Evolutionary conservation across 2,797 vertebrate genomes (phyloP), one percentile per base, ranked within the genome.

Genomic region (Thaleichthys pacificus): DNA sequence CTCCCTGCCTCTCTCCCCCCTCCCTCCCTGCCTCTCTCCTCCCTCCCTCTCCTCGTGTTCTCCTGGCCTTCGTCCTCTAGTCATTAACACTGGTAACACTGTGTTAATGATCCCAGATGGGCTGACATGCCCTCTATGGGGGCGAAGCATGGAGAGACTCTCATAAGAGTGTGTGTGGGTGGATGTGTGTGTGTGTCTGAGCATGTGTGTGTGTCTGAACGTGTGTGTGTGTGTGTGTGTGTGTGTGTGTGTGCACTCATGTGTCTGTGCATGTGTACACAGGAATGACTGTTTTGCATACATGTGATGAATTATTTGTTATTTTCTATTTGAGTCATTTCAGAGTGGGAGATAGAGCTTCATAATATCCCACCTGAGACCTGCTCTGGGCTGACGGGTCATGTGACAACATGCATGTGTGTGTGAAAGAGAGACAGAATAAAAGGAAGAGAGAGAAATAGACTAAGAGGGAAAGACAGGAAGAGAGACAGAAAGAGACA

Each of bases 91-190:
- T 79, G 90, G 91, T 90, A 90, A 79, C 87, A 87, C 84, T 79
- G 90, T 84, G 88, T 88, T 88, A 91, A 89, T 91, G 88, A 91
- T 91, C 89, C 89, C 91, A 92, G 91, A 91, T 91, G 91, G 91
- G 88, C 89, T 88, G 89, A 91, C 85, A 89, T 89, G 88, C 87
- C 89, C 87, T 90, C 83, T 82, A 88, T 71, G 89, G 86, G 88
- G 88, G 89, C 79, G 88, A 86, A 76, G 85, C 86, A 86, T 87
- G 84, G 86, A 71, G 86, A 85, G 79, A 80, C 91, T 87, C 85
- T 81, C 88, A 80, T 79, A 86, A 86, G 84, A 78, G 71, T 83
- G 77, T 82, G 80, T 9, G 86, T 90, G 82, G 82, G 88, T 49
- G 79, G 77, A 67, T 80, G 75, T 78, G 67, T 62, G 47, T 80